phyloP scores from a whole-genome alignment of 2,113 vertebrate genomes.

The Xenopus borealis region DNA sequence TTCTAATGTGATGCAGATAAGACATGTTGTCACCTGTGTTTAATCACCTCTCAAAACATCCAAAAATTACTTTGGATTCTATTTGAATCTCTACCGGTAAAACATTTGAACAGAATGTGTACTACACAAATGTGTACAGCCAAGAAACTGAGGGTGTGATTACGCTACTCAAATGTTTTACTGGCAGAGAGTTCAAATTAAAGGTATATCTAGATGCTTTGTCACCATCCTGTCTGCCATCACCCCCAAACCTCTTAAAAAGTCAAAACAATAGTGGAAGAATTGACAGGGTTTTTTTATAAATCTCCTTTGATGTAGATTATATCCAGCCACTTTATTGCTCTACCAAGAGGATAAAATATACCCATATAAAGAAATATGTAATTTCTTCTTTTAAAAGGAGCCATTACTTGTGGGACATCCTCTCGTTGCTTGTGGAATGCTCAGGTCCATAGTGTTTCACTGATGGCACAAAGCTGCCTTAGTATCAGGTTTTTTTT shows the following conservation, averaged over 20 bases:
- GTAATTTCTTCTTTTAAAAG: constrained; percentile 30
- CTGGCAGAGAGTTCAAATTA: no score
- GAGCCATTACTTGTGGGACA: neutral
- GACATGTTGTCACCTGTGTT: no score
- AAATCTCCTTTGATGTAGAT: neutral
- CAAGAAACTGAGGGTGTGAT: no score
- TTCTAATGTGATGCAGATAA: no score
- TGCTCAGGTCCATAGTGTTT: constrained; percentile 13
- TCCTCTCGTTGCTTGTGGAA: neutral
- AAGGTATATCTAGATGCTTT: neutral
- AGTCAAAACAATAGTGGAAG: neutral
- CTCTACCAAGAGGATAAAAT: constrained; percentile 11
- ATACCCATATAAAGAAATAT: constrained; percentile 43
- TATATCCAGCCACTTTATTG: neutral
- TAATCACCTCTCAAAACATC: no score
- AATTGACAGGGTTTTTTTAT: neutral
- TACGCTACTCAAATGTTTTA: no score
- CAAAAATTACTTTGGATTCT: no score
- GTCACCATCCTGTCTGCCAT: neutral
- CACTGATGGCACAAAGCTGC: neutral
- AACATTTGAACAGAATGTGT: no score
- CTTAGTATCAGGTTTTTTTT: neutral
- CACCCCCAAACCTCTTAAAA: neutral
- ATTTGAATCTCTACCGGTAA: no score
- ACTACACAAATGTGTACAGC: no score